Evolutionary conservation across 2,797 vertebrate genomes (phyloP), one percentile per base, ranked within the genome.

Genomic region (Trematomus bernacchii): DNA sequence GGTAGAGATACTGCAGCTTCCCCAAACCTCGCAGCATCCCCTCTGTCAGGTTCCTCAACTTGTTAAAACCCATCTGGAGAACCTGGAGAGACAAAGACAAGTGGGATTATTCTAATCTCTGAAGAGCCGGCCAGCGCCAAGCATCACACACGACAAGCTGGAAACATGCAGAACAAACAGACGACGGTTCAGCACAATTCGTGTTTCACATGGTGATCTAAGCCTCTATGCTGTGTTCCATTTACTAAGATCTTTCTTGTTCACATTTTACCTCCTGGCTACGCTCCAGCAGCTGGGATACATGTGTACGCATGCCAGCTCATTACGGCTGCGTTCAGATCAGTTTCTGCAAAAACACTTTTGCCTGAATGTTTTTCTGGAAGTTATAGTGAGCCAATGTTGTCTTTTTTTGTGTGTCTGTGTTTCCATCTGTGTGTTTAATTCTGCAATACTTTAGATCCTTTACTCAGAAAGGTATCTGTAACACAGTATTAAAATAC

Each of bases 1-100:
- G 96, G 95, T 99, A 99, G 77, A 99, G 97, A 87, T 99, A 99
- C 95, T 99, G 97, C 84, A 99, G 96, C 91, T 97, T 97, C 84
- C 97, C 95, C 93, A 99, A 94, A 68, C 98, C 98, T 33, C 98
- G 95, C 84, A 99, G 95, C 95, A 97, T 97, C 19, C 97, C 98
- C 93, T 98, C 98, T 0, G 97, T 99, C 87, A 99, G 95, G 95
- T 98, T 99, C 89, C 97, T 95, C 89, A 99, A 93, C 76, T 97
- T 96, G 93, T 99, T 99, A 90, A 99, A 99, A 83, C 98, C 98
- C 83, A 99, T 96, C 94, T 99, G 98, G 90, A 99, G 95, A 90
- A 99, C 97, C 95, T 98, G 96, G 88, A 95, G 94, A 87, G 79
- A 84, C 74, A 83, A 85, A 93, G 71, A 92, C 91, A 89, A 93